Evolutionary conservation across 2,888 invertebrate species (phyloP).

Genomic region (Julus scandinavius): DNA sequence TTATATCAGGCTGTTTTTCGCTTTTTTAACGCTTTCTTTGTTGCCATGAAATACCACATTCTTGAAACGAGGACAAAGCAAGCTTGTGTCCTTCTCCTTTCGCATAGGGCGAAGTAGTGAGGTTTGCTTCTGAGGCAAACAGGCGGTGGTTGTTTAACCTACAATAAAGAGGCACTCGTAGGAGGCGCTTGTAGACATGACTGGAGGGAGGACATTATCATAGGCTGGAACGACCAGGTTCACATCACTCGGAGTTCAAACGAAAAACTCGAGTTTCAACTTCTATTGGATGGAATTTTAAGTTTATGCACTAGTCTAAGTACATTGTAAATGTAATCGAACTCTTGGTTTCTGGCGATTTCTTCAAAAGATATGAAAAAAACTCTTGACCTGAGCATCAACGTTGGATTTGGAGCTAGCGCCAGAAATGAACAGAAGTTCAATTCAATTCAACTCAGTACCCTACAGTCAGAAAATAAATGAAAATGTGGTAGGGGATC

Average conservation of each 20-base stretch:
- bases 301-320: no score
- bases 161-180: constrained; percentile 34
- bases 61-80: constrained; percentile 42
- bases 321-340: no score
- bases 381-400: no score
- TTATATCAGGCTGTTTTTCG: background rate
- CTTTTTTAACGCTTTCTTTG: constrained; percentile 37
- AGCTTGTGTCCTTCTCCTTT: constrained; percentile 35
- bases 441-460: no score
- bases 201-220: constrained; percentile 30
- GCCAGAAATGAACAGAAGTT: no score
- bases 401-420: no score
- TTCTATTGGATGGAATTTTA: background rate
- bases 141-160: constrained; percentile 10
- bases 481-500: no score
- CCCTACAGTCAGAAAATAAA: no score
- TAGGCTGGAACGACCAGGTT: background rate
- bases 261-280: background rate
- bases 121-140: constrained; percentile 11
- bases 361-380: no score
- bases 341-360: no score
- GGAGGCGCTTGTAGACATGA: constrained; percentile 25
- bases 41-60: constrained; percentile 21
- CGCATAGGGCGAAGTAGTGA: constrained; percentile 23
- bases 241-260: background rate